These are phyloP conservation scores for Germaria angustata DNA, from an alignment of 2,888 invertebrate genomes.

Conservation along the genomic window DNA sequence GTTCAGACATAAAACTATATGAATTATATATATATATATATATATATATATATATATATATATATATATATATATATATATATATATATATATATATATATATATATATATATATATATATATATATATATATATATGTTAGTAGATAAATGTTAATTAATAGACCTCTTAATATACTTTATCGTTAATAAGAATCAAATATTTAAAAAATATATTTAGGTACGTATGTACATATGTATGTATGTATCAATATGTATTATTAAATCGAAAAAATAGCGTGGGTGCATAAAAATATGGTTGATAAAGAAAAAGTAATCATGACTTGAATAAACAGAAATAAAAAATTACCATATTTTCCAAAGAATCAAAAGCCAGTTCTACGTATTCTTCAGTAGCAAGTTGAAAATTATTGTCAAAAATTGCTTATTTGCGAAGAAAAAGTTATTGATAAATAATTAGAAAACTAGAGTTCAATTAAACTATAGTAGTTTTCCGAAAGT, in stretches of 20 bases:
- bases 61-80: too few species aligned
- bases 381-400: background rate
- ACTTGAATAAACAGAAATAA: background rate
- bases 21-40: too few species aligned
- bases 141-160: background rate
- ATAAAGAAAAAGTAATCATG: background rate
- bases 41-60: too few species aligned
- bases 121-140: too few species aligned
- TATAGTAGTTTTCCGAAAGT: too few species aligned
- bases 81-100: too few species aligned
- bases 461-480: background rate
- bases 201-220: too few species aligned
- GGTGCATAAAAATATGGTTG: background rate
- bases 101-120: too few species aligned
- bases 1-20: too few species aligned
- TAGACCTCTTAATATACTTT: background rate
- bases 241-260: background rate
- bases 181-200: too few species aligned
- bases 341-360: conserved; percentile 6
- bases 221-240: background rate
- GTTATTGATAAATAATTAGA: background rate
- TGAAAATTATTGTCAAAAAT: background rate
- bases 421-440: background rate
- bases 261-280: background rate
- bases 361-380: background rate